Conservation (phyloP, 1,140 invertebrate species). For the Hyposmocoma kahamanoa region DNA sequence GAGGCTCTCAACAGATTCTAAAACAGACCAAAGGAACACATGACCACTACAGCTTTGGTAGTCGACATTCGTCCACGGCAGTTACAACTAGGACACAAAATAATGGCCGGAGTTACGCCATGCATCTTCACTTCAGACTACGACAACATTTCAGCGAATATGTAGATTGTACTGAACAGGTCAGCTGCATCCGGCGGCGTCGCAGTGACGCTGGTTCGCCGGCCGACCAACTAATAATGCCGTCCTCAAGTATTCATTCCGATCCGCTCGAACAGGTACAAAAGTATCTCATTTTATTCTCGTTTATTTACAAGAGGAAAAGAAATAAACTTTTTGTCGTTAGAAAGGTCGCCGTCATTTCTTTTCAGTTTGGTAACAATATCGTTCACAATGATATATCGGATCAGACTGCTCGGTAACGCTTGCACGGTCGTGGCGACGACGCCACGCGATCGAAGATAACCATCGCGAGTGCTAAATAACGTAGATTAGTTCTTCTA, state of each 20-base stretch:
- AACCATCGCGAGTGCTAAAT: background rate
- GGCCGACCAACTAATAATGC: background rate
- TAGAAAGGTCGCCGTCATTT: background rate
- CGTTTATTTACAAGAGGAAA: slow-evolving; percentile 48
- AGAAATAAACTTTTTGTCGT: background rate
- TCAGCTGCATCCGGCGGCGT: background rate
- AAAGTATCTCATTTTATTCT: slow-evolving; percentile 45
- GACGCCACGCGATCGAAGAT: background rate
- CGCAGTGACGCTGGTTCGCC: background rate
- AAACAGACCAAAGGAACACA: too few relatives aligned
- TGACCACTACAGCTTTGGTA: too few relatives aligned
- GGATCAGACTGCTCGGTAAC: background rate
- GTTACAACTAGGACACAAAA: too few relatives aligned
- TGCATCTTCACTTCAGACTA: too few relatives aligned
- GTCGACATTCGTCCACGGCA: too few relatives aligned
- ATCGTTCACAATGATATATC: background rate
- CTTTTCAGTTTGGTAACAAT: slow-evolving; percentile 12
- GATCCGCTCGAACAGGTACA: slow-evolving; percentile 59
- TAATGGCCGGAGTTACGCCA: too few relatives aligned
- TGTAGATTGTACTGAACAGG: background rate
- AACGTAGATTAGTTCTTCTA: slow-evolving; percentile 21
- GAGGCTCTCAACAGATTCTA: too few relatives aligned
- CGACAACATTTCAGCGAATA: too few relatives aligned
- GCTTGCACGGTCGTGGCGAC: background rate
- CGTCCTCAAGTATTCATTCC: slow-evolving; percentile 15